Evolutionary conservation across 92 coral and sea anemone genomes (phyloP), one percentile per base, ranked within the genome.

Genomic region (Umimayanthus kanabou): DNA sequence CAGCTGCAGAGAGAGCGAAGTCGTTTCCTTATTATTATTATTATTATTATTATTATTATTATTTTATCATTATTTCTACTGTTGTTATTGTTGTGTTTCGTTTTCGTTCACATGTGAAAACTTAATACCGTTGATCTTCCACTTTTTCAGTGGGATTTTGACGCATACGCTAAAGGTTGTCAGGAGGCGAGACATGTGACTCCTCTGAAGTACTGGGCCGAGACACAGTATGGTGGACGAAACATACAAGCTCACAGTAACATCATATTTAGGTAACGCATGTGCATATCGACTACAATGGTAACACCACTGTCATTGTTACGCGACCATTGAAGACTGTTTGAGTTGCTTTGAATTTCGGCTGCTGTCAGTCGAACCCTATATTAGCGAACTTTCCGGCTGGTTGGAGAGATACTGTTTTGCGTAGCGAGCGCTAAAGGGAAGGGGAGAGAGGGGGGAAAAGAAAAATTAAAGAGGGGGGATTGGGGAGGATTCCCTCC

Each of bases 141-240:
- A 78, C 87, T 40, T 58, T 82, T 79, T 28, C 79, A 97, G 99
- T 97, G 99, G 99, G 89, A 97, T 88, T 97, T 97, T 69, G 85
- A 92, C 23, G 98, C 83, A 5, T 95, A 87, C 76, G 92, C 94
- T 1, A 67, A 87, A 78, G 92, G 83, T 20, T 97, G 99, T 75
- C 88, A 97, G 85, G 76, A 90, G 40, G 66, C 80, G 53, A 86
- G 85, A 64, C 90, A 90, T 23, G 99, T 97, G n/a, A 95, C 94
- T 40, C 98, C 99, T 82, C 90, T 88, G 18, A 86, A 97, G 90
- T 94, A 89, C 86, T 97, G 99, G 99, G 91, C 93, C 50, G 98
- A 97, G 90, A 85, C 89, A 45, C 85, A 91, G 67, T 97, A 95
- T 86, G 99, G 99, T 10, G 99, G 99, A 73, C 92, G 90, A 67